Evolutionary conservation across 2,888 invertebrate species (phyloP).

Genomic region (Blomia tropicalis): DNA sequence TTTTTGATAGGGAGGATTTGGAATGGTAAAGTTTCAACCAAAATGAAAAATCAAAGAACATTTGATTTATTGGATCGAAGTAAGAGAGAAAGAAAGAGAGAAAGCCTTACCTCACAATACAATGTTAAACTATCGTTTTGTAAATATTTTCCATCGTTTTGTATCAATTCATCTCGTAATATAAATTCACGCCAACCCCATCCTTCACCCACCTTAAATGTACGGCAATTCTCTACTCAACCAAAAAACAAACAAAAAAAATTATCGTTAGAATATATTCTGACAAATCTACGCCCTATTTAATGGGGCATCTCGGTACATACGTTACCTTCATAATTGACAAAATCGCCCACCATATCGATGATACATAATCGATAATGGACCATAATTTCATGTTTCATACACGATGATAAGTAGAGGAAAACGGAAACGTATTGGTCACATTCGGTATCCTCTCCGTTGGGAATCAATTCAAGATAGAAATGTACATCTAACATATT

Average conservation of each 20-base stretch:
- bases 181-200: constrained; percentile 8
- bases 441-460: neutral
- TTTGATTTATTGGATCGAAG: too few species aligned
- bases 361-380: neutral
- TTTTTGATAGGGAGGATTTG: too few species aligned
- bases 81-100: neutral
- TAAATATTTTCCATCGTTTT: neutral
- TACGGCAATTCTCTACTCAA: neutral
- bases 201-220: neutral
- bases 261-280: neutral
- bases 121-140: neutral
- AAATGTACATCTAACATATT: too few species aligned
- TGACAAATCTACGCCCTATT: too few species aligned
- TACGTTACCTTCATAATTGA: neutral
- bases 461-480: constrained; percentile 3
- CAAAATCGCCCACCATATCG: neutral
- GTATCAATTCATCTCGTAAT: neutral
- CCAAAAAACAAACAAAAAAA: too few species aligned
- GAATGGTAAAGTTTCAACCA: neutral
- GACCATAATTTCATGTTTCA: neutral
- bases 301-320: too few species aligned
- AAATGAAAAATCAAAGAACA: neutral
- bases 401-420: neutral
- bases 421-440: neutral
- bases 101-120: neutral